Conservation (phyloP, 1,140 invertebrate species). For the Drosophila pruinosa region DNA sequence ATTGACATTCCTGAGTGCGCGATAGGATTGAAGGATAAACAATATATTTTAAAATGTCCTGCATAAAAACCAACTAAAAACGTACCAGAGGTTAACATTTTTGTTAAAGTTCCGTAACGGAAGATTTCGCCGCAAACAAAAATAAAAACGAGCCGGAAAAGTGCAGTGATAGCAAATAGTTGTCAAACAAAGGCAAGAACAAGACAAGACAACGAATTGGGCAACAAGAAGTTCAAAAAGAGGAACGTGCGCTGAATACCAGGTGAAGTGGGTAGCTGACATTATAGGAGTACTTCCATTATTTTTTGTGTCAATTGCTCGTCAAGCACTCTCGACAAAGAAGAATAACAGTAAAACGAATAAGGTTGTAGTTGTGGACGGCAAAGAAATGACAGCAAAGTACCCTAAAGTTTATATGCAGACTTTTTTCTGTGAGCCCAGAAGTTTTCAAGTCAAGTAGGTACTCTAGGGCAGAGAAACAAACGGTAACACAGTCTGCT, state of each 20-base stretch:
- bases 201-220: conserved; percentile 30
- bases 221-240: conserved; percentile 14
- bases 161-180: conserved; percentile 40
- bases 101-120: conserved; percentile 36
- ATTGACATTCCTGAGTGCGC: neutral
- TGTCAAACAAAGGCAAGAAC: conserved; percentile 23
- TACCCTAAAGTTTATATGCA: conserved; percentile 39
- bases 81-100: conserved; percentile 25
- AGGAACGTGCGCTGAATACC: neutral
- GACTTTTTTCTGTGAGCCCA: conserved; percentile 14
- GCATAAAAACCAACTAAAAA: conserved; percentile 12
- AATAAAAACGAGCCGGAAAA: conserved; percentile 3
- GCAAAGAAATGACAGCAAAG: neutral
- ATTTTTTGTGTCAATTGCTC: conserved; percentile 58
- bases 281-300: conserved; percentile 35
- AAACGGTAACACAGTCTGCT: conserved; percentile 37
- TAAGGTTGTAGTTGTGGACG: neutral
- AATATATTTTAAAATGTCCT: conserved; percentile 5
- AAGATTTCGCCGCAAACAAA: neutral
- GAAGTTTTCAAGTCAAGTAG: conserved; percentile 34
- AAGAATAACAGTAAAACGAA: conserved; percentile 3
- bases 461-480: neutral
- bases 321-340: conserved; percentile 48
- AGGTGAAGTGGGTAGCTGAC: conserved; percentile 24
- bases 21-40: neutral